Base-by-base conservation (phyloP, 2,888 invertebrate species). In the Anthrax anthrax region DNA sequence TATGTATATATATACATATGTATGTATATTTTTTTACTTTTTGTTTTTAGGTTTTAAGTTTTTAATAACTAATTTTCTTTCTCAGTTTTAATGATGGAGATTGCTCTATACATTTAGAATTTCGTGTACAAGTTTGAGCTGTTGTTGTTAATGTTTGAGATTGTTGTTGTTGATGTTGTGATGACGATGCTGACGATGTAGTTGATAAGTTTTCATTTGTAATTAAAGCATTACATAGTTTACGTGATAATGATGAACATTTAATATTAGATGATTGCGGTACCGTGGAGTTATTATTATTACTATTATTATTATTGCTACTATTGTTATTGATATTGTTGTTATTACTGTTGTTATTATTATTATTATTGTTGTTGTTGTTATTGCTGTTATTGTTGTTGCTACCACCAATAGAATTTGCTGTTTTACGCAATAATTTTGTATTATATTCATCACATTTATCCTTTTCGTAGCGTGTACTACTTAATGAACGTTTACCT, bases 401-500 rank as follows among this genome's bases (percentile, higher is more conserved):
- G 49, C 44, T 52, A 37, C 49, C 51, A 40, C 46, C 49, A 36
- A 27, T 46, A 32, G 40, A 44, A 50, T 37, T 47, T 14, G 52
- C 39, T 41, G 66, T 62, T 52, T 67, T 67, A 32, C 65, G 58
- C 49, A 67, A 50, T 52, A 67, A 52, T 50, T 67, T 67, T 4
- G 62, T 67, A 44, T 67, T 67, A 52, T 67, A 66, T 50, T 67
- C 67, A 53, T 67, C 67, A 47, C 63, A 64, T 51, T 67, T 67
- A 52, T 67, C 67, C 56, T 66, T 66, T 50, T 67, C 67, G 34
- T 67, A 60, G 17, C 67, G 63, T 3, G 68, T 67, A 47, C 66
- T 68, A 55, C 68, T 69, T 10, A 69, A 53, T n/a, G 68, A 67
- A 38, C 68, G 62, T 55, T 69, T 69, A 51, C 65, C 67, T 43